phyloP scores from a whole-genome alignment of 2,797 vertebrate genomes.

The Lepilemur ruficaudatus region DNA sequence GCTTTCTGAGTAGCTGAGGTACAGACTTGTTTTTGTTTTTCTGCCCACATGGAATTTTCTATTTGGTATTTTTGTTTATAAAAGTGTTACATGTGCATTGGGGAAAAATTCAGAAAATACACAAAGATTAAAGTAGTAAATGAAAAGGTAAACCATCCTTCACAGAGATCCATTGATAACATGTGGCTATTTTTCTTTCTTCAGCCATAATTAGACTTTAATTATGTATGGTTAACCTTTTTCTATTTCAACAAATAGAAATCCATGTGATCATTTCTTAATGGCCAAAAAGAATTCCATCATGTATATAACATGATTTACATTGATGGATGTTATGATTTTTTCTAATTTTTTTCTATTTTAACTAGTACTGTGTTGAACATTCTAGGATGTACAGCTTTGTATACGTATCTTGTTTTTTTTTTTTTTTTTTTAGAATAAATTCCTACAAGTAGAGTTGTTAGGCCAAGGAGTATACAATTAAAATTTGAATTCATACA shows the following conservation, averaged over 20 bases:
- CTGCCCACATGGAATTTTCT: neutral
- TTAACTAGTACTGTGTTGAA: constrained; percentile 1
- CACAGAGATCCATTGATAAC: neutral
- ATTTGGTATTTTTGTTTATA: constrained; percentile 36
- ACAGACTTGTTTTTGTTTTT: neutral
- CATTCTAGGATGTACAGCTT: neutral
- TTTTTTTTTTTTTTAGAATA: neutral
- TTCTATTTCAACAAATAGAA: neutral
- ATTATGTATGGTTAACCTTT: neutral
- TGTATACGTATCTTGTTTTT: neutral
- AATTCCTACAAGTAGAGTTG: neutral
- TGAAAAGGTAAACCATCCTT: neutral
- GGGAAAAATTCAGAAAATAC: neutral
- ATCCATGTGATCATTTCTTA: neutral
- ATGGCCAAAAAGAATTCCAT: neutral
- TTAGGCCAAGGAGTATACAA: neutral
- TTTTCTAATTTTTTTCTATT: neutral
- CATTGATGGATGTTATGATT: neutral
- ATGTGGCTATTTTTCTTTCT: neutral
- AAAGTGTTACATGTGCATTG: neutral
- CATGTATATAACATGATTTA: neutral
- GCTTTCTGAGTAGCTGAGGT: neutral
- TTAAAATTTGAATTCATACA: neutral
- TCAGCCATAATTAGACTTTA: neutral
- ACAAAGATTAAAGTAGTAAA: neutral